A percentile compares a stretch with the other conserved stretches of the same genome.
These are phyloP conservation scores for Podarcis lilfordi DNA, from an alignment of 2,797 vertebrate genomes.

Conservation along the genomic window DNA sequence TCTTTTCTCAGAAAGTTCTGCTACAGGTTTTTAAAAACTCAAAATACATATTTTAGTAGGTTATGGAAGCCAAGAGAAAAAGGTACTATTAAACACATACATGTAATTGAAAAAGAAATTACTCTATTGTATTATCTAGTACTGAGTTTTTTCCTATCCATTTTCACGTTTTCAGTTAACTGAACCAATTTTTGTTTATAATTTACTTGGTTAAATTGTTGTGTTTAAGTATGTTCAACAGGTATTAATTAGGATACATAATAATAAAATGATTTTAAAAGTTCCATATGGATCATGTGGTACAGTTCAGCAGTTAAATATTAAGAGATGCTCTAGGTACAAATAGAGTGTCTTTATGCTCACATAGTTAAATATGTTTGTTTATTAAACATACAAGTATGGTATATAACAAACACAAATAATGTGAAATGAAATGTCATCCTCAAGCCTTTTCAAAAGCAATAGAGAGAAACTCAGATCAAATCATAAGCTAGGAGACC, in stretches of 20 bases:
- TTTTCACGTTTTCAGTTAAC: constrained; percentile 37
- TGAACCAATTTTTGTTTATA: constrained; percentile 16
- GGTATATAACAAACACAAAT: not conserved
- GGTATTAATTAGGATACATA: not conserved
- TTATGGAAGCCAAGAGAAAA: not conserved
- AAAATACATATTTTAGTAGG: not conserved
- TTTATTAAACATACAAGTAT: not conserved
- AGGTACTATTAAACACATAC: not conserved
- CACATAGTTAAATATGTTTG: not conserved
- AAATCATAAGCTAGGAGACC: constrained; percentile 25
- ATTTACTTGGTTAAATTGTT: not conserved
- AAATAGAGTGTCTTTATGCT: not conserved
- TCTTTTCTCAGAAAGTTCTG: no score
- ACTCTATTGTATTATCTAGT: constrained; percentile 50
- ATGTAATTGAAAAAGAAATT: constrained; percentile 14
- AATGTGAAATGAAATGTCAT: not conserved
- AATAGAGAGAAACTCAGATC: constrained; percentile 1
- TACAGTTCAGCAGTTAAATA: constrained; percentile 12
- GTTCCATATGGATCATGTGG: not conserved
- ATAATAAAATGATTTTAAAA: rapidly evolving
- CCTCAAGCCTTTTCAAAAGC: constrained; percentile 1
- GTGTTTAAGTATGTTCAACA: not conserved
- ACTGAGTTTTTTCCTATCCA: constrained; percentile 36
- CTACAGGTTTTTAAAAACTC: no score
- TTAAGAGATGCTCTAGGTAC: rapidly evolving